These are phyloP conservation scores for Graphium colonna DNA, from an alignment of 2,888 invertebrate species.

Conservation along the genomic window DNA sequence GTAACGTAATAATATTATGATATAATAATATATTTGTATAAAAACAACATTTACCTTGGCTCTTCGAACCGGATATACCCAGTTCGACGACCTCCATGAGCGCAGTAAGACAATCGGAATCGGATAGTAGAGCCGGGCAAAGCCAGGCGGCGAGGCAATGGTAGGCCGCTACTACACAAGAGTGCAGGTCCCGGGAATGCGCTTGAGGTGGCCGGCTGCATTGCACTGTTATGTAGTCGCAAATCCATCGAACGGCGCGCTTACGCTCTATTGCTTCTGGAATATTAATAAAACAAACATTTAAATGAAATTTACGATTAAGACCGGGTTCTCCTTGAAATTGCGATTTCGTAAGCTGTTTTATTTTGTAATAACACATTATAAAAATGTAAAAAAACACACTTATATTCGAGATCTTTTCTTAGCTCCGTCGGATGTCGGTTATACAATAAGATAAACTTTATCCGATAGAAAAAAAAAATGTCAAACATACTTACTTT, in stretches of 20 bases:
- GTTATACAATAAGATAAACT: too few species aligned
- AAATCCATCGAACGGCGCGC: slow-evolving; percentile 97
- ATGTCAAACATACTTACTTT: too few species aligned
- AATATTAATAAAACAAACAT: too few species aligned
- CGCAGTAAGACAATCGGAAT: slow-evolving; percentile 94
- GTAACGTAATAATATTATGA: too few species aligned
- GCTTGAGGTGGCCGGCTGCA: slow-evolving; percentile 96
- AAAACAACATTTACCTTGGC: slow-evolving; percentile 76
- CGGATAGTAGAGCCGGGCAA: slow-evolving; percentile 93
- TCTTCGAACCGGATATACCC: slow-evolving; percentile 97
- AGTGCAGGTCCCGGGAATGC: slow-evolving; percentile 96
- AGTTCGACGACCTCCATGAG: slow-evolving; percentile 98
- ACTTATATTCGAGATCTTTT: too few species aligned
- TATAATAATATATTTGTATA: not conserved
- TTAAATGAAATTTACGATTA: too few species aligned
- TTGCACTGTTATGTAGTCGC: slow-evolving; percentile 97
- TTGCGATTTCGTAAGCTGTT: too few species aligned
- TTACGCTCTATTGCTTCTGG: slow-evolving; percentile 93
- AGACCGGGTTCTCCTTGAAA: too few species aligned
- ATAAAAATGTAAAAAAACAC: too few species aligned
- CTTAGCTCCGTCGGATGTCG: too few species aligned
- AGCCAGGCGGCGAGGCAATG: slow-evolving; percentile 96
- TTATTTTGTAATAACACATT: too few species aligned
- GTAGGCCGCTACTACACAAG: slow-evolving; percentile 96
- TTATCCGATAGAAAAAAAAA: too few species aligned